Evolutionary conservation across 2,113 vertebrate genomes (phyloP).

Genomic region (Chaetura pelagica): DNA sequence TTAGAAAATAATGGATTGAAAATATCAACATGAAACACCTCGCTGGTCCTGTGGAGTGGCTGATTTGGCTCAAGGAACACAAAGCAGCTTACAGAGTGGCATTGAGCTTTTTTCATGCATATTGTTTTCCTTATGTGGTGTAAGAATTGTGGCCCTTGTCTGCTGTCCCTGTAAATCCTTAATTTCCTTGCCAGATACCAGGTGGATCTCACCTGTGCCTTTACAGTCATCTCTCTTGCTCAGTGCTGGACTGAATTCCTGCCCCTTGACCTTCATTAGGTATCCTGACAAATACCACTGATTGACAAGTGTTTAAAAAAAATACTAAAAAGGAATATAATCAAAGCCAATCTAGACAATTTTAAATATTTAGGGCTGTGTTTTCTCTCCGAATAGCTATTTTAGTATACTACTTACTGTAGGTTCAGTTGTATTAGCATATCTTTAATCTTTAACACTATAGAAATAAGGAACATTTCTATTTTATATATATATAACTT

Average conservation of each 20-base stretch:
- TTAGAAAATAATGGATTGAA: not conserved
- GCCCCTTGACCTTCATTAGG: not conserved
- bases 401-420: not conserved
- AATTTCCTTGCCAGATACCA: not conserved
- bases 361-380: not conserved
- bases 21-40: not conserved
- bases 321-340: not conserved
- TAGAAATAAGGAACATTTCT: not conserved
- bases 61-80: not conserved
- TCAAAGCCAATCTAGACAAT: not conserved
- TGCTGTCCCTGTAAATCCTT: not conserved
- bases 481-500: not conserved
- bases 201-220: not conserved
- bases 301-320: not conserved
- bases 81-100: not conserved
- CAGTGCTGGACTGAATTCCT: not conserved
- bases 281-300: not conserved
- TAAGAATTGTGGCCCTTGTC: not conserved
- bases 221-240: not conserved
- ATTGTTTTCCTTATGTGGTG: not conserved
- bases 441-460: not conserved
- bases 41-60: not conserved
- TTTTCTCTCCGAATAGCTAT: not conserved
- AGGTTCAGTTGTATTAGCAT: not conserved
- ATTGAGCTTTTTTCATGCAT: not conserved